Evolutionary conservation across 2,888 invertebrate species (phyloP), one percentile per base, ranked within the genome.

Genomic region (Mesorhabditis belari): DNA sequence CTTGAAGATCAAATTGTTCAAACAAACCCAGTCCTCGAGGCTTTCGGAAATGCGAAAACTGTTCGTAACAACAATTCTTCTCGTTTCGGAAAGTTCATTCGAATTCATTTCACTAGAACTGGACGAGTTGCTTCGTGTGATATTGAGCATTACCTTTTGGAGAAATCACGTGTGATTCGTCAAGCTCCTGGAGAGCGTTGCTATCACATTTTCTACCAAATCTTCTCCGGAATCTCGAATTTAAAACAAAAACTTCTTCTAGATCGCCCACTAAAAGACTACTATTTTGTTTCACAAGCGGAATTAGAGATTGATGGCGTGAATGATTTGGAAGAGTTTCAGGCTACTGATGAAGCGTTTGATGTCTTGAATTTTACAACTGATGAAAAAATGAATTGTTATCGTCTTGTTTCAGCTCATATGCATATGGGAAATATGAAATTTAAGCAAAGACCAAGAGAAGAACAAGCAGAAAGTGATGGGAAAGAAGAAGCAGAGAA

Each of bases 81-180:
- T 77, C 93, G 96, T 89, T 96, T 96, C 91, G 95, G 93, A 89
- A 98, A 98, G 90, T 98, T 98, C 89, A 96, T 98, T 88, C 92
- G 96, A 89, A 98, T 98, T 85, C 96, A 98, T 86, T 98, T 98
- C 87, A 94, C 94, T 77, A 91, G 92, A 77, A 89, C 90, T 85
- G 96, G 95, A 85, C 96, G 96, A 89, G 87, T 98, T 87, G 95
- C 96, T 84, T 96, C 96, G 88, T 95, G 95, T 86, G 96, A 98
- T 86, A 98, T 98, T 85, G 96, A 98, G 86, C 94, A 94, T 82
- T 98, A 98, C 86, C 88, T 98, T 85, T 87, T 98, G 83, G 98
- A 98, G 87, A 98, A 98, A 86, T 96, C 98, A 84, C 93, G 98
- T 89, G 96, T 98, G 87, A 96, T 96, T 86, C 95, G 94, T 82